These are phyloP conservation scores for Calameuta idolon DNA, from an alignment of 2,888 invertebrate genomes.

Conservation along the genomic window DNA sequence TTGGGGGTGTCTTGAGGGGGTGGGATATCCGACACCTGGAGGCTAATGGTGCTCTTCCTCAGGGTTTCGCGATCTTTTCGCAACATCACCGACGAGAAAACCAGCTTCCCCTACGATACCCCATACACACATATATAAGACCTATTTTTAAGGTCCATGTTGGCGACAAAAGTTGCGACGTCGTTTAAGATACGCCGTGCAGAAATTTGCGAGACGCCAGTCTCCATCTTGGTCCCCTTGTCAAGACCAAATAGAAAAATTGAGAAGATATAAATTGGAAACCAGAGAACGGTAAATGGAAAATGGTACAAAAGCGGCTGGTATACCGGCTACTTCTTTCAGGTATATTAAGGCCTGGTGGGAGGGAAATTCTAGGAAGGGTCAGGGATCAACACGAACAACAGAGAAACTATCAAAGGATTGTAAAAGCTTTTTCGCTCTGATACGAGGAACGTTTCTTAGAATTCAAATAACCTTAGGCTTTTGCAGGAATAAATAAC, in stretches of 20 bases:
- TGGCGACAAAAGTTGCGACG: conserved; percentile 34
- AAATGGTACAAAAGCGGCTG: not conserved
- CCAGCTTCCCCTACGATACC: conserved; percentile 13
- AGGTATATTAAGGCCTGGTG: not conserved
- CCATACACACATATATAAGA: conserved; percentile 37
- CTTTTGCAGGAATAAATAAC: not conserved
- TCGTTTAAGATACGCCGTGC: conserved; percentile 15
- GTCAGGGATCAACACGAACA: not conserved
- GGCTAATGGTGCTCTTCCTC: conserved; percentile 50
- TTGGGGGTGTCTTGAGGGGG: conserved; percentile 40
- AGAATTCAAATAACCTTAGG: not conserved
- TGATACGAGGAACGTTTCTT: not conserved
- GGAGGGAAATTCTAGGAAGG: not conserved
- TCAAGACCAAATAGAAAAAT: not conserved
- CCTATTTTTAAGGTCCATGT: conserved; percentile 46
- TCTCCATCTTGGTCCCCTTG: not conserved
- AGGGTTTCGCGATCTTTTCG: not conserved
- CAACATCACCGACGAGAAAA: not conserved
- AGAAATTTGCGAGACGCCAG: conserved; percentile 21
- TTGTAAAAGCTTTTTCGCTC: not conserved
- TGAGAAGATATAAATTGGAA: not conserved
- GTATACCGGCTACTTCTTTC: not conserved
- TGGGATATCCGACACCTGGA: conserved; percentile 61
- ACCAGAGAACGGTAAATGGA: not conserved
- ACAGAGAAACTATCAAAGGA: not conserved